Percentiles rank a stretch among this genome's conserved stretches.
Evolutionary conservation across 2,797 vertebrate species (phyloP).

Genomic region (Malurus splendens): DNA sequence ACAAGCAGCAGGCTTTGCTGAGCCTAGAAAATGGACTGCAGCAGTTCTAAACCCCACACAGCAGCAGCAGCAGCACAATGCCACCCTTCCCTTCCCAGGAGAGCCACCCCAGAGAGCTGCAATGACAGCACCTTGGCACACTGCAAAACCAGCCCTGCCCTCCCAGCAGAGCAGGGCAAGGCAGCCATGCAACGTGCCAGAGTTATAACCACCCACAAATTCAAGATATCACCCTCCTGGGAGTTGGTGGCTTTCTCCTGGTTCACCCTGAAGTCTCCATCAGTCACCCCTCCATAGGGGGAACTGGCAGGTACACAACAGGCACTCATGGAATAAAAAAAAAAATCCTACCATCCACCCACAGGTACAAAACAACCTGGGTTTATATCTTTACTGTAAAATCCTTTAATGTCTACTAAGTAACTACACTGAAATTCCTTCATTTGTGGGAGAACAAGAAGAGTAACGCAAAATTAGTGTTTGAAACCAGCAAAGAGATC

Average conservation of each 20-base stretch:
- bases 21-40: neutral
- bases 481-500: neutral
- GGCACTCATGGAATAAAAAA: neutral
- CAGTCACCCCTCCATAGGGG: neutral
- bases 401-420: neutral
- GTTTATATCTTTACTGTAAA: neutral
- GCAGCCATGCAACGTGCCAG: accelerated
- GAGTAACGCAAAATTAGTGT: neutral
- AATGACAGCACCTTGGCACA: neutral
- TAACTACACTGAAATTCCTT: neutral
- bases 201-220: neutral
- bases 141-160: neutral
- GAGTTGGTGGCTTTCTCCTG: neutral
- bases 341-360: neutral
- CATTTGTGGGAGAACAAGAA: neutral
- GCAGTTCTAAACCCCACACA: neutral
- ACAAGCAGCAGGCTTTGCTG: neutral
- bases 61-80: accelerated
- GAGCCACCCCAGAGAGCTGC: neutral
- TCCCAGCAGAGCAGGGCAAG: neutral
- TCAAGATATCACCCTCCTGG: neutral
- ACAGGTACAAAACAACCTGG: neutral
- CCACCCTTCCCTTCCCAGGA: neutral
- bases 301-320: neutral
- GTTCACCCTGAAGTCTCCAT: neutral